A percentile compares a stretch with the other conserved stretches of the same genome.
Evolutionary conservation across 1,140 invertebrate species (phyloP).

Genomic region (Drosophila melanogaster): DNA sequence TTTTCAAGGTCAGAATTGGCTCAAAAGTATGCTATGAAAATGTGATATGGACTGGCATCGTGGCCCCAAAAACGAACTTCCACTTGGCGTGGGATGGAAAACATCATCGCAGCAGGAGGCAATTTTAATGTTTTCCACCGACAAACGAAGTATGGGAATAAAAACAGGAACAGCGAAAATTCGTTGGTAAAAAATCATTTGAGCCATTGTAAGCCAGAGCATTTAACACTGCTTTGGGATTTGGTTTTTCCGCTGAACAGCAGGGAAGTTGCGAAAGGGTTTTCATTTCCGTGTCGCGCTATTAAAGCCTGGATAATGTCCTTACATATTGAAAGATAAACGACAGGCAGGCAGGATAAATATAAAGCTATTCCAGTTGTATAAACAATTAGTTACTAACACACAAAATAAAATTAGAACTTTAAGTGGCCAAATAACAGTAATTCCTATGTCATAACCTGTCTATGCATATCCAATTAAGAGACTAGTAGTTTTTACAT

Average conservation of each 20-base stretch:
- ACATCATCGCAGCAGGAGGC: slow-evolving; percentile 28
- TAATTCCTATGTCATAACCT: no score
- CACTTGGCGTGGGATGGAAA: neutral
- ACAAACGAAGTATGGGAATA: slow-evolving; percentile 19
- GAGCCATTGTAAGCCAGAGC: slow-evolving; percentile 21
- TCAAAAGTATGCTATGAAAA: slow-evolving; percentile 36
- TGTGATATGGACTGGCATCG: slow-evolving; percentile 8
- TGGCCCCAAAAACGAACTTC: slow-evolving; percentile 13
- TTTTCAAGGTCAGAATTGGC: slow-evolving; percentile 19
- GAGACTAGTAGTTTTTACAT: no score
- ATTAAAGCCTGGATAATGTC: slow-evolving; percentile 24
- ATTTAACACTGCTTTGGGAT: slow-evolving; percentile 29
- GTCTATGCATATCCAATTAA: no score
- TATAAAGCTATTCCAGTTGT: neutral
- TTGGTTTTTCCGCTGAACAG: slow-evolving; percentile 20
- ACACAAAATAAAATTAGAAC: no score
- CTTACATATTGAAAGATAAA: slow-evolving; percentile 22
- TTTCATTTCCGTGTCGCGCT: slow-evolving; percentile 15
- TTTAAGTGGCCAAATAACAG: no score
- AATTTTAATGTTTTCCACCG: slow-evolving; percentile 30
- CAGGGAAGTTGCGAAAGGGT: slow-evolving; percentile 4
- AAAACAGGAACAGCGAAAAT: slow-evolving; percentile 39
- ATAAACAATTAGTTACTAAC: no score
- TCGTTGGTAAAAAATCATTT: slow-evolving; percentile 9
- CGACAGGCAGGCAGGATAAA: neutral